phyloP scores from a whole-genome alignment of 2,113 vertebrate species.

The Grallaria varia region DNA sequence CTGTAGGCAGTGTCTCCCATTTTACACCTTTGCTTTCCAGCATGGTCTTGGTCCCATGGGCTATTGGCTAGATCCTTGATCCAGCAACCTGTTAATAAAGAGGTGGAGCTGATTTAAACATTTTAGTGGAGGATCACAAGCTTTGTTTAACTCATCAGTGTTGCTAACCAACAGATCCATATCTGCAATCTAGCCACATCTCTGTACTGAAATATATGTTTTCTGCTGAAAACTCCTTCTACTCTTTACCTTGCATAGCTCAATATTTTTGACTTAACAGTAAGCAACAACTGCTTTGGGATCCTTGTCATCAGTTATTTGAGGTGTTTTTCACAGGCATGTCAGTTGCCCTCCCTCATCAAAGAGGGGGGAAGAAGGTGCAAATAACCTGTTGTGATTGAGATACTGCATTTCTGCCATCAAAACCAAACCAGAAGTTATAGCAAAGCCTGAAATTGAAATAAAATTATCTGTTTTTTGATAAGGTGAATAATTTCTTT shows the following conservation, averaged over 20 bases:
- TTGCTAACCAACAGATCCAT: not conserved
- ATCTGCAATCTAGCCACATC: not conserved
- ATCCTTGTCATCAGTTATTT: not conserved
- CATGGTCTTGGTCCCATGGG: not conserved
- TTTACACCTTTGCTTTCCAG: not conserved
- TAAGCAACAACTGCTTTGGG: not conserved
- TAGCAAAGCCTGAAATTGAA: not conserved
- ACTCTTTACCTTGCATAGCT: not conserved
- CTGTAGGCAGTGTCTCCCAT: not conserved
- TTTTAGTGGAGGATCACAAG: not conserved
- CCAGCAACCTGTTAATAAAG: not conserved
- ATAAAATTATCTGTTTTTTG: not conserved
- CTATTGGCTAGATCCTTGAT: not conserved
- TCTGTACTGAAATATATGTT: not conserved
- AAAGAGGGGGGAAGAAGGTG: not conserved
- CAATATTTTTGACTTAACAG: not conserved
- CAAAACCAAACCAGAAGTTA: not conserved
- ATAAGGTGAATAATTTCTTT: not conserved
- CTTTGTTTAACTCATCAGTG: not conserved
- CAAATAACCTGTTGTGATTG: not conserved
- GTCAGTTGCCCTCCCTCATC: not conserved
- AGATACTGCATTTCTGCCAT: not conserved
- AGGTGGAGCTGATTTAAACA: not conserved
- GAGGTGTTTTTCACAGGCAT: not conserved
- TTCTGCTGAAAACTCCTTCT: not conserved